Base-by-base conservation (phyloP, 2,113 vertebrate species). In the Sakesphorus luctuosus region DNA sequence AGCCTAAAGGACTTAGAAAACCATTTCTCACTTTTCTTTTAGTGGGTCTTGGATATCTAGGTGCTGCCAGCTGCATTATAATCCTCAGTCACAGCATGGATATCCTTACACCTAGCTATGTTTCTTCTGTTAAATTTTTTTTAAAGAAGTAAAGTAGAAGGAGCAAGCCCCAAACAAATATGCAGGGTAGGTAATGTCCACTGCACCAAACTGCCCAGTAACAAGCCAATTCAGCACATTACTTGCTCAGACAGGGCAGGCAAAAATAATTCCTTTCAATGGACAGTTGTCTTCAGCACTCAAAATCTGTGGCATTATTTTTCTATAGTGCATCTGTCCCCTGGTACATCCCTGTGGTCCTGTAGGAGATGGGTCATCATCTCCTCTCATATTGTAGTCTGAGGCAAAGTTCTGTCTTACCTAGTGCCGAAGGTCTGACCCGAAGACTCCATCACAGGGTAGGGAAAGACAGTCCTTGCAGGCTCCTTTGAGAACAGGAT, bases 181-280 rank as follows among this genome's bases (percentile, higher is more conserved):
- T 46, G 17, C 5, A 91, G 15, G 18, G 6, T 53, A 13, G 17
- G 16, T 44, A 40, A 29, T 20, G 66, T 43, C 38, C 87, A 1
- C 52, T 74, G 26, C 36, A 46, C 10, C 46, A 46, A 84, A 62
- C 18, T 59, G 33, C 36, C 23, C 59, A 50, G 33, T 49, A 36
- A 11, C 0, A 6, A 50, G 11, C 20, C 13, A 65, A 0, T 76
- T 61, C 21, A 15, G 6, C 49, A 44, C 23, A 19, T 56, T 14
- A 21, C 13, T 25, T 40, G 28, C 63, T 91, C 31, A 35, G 12
- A 68, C 47, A 14, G 16, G 9, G 13, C 19, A 82, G 11, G 6
- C 10, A 89, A 28, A 62, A 89, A 7, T 35, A 11, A 5, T 43
- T 68, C 33, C 24, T 74, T 78, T 59, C 21, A 77, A 10, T 11